These are phyloP conservation scores for Anthrax anthrax DNA, from an alignment of 2,888 invertebrate species.

Conservation along the genomic window DNA sequence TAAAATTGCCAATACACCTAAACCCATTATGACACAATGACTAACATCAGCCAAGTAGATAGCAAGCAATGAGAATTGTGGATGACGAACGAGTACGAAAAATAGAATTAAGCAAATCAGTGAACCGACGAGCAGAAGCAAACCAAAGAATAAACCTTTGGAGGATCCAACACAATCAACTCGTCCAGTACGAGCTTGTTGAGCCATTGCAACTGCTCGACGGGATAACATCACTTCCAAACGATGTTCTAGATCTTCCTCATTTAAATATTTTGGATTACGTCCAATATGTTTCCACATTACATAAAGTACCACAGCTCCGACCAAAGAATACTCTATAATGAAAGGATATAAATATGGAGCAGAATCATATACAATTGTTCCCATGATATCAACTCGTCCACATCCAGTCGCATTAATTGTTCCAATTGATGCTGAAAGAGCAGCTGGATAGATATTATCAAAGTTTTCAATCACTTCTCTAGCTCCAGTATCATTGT, in stretches of 20 bases:
- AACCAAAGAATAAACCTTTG: constrained; percentile 83
- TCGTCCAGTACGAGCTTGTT: constrained; percentile 67
- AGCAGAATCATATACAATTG: constrained; percentile 81
- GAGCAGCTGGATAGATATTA: constrained; percentile 42
- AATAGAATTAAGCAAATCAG: constrained; percentile 88
- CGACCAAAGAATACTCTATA: constrained; percentile 89
- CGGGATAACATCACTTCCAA: constrained; percentile 77
- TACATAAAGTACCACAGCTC: constrained; percentile 86
- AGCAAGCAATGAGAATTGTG: constrained; percentile 66
- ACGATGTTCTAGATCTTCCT: constrained; percentile 77
- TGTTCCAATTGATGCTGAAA: constrained; percentile 35
- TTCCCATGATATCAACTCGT: constrained; percentile 80
- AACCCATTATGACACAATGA: constrained; percentile 73
- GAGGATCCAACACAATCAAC: constrained; percentile 93
- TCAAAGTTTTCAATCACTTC: constrained; percentile 43
- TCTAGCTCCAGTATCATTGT: constrained; percentile 23
- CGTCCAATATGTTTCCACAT: constrained; percentile 94
- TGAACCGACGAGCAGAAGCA: constrained; percentile 75
- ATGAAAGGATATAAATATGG: constrained; percentile 93
- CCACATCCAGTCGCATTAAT: constrained; percentile 53
- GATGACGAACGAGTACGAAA: constrained; percentile 84
- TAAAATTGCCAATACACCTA: constrained; percentile 78
- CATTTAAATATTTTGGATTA: constrained; percentile 61
- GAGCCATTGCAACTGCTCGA: constrained; percentile 72
- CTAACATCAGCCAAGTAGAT: constrained; percentile 85